Conservation (phyloP, 2,888 invertebrate genomes). For the Acanthosoma haemorrhoidale region DNA sequence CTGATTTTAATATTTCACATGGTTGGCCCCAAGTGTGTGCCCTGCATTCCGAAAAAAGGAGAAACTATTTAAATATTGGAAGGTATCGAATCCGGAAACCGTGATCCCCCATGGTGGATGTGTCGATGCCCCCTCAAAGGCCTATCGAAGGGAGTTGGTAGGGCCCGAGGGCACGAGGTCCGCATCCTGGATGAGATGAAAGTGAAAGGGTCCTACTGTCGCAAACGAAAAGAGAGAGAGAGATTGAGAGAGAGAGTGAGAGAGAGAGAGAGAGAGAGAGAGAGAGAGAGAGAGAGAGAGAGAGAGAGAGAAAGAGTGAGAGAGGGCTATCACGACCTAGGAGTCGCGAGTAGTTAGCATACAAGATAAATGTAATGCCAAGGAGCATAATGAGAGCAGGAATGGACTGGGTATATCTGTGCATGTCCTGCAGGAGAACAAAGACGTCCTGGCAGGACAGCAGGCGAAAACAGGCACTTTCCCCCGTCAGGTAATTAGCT, state of each 20-base stretch:
- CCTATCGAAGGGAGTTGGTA: no score
- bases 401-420: not conserved
- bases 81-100: no score
- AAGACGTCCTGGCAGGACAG: not conserved
- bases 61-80: no score
- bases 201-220: not conserved
- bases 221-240: no score
- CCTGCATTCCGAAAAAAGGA: no score
- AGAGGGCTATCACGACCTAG: not conserved
- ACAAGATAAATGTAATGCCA: not conserved
- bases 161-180: no score
- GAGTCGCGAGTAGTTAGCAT: not conserved
- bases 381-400: not conserved
- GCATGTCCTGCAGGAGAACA: not conserved
- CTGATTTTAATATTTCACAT: no score
- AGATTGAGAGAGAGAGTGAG: not conserved
- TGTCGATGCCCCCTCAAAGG: no score
- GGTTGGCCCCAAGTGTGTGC: no score
- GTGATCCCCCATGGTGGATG: no score
- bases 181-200: not conserved
- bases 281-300: not conserved
- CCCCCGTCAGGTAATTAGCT: not conserved
- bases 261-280: not conserved
- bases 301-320: not conserved
- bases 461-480: not conserved